Evolutionary conservation across 2,113 vertebrate genomes (phyloP).

Genomic region (Physeter macrocephalus): DNA sequence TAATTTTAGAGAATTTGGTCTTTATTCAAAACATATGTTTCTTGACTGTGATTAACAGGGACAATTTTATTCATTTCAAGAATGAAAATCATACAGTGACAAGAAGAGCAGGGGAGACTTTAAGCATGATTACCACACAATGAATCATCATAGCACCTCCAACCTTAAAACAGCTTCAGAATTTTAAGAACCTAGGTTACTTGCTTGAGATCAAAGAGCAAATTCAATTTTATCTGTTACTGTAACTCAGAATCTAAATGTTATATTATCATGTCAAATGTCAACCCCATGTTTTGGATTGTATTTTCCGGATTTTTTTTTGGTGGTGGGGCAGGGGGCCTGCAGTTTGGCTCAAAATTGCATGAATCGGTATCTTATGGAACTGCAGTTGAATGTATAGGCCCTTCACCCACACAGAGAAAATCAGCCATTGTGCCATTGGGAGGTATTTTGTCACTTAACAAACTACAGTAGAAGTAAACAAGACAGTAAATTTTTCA

Average conservation of each 20-base stretch:
- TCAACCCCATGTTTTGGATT: not conserved
- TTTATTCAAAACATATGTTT: slow-evolving; percentile 24
- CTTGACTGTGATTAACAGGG: not conserved
- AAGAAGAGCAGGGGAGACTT: not conserved
- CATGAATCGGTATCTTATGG: not conserved
- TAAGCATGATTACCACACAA: not conserved
- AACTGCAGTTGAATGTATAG: not conserved
- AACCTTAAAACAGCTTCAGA: slow-evolving; percentile 22
- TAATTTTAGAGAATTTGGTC: slow-evolving; percentile 13
- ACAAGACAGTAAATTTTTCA: slow-evolving; percentile 34
- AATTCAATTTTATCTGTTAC: not conserved
- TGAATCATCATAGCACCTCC: not conserved
- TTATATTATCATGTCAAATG: not conserved
- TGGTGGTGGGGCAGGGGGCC: not conserved
- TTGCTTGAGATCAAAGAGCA: not conserved
- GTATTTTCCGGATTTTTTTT: not conserved
- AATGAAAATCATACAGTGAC: not conserved
- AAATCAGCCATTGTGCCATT: not conserved
- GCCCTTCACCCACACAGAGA: not conserved
- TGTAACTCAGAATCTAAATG: not conserved
- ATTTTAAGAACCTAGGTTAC: not conserved
- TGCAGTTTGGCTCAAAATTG: not conserved
- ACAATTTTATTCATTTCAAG: slow-evolving; percentile 33
- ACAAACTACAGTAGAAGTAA: not conserved
- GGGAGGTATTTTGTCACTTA: not conserved